These are phyloP conservation scores for Podotricha telesiphe DNA, from an alignment of 2,888 invertebrate species.

Conservation along the genomic window DNA sequence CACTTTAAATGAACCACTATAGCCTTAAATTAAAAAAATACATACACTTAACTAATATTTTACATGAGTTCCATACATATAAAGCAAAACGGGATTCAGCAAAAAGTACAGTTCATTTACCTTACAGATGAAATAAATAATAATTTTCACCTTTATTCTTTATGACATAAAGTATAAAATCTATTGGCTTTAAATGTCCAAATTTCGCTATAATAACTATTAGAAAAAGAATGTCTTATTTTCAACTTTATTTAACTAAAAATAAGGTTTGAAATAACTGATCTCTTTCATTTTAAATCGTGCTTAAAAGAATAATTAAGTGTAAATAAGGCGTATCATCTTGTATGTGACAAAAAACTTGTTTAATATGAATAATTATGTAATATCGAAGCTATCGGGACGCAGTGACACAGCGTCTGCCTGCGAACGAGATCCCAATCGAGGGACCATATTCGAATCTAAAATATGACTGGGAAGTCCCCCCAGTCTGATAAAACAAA, in stretches of 20 bases:
- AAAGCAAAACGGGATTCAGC: conserved; percentile 14
- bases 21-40: not conserved
- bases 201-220: not conserved
- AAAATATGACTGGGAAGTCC: no score
- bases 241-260: not conserved
- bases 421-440: no score
- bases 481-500: no score
- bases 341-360: conserved; percentile 1
- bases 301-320: not conserved
- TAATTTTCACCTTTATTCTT: not conserved
- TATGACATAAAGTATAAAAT: not conserved
- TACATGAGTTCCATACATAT: conserved; percentile 7
- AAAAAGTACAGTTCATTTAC: conserved; percentile 24
- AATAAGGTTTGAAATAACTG: not conserved
- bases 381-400: no score
- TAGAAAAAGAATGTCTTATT: not conserved
- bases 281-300: not conserved
- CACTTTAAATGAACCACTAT: not conserved
- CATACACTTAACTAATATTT: conserved; percentile 1
- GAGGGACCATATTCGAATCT: no score
- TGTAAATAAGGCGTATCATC: not conserved
- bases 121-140: not conserved
- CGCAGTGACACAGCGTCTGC: no score
- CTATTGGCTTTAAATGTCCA: not conserved
- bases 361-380: conserved; percentile 7